A percentile compares a stretch with the other conserved stretches of the same genome.
Conservation (phyloP, 2,797 vertebrate genomes). For the Anniella stebbinsi region DNA sequence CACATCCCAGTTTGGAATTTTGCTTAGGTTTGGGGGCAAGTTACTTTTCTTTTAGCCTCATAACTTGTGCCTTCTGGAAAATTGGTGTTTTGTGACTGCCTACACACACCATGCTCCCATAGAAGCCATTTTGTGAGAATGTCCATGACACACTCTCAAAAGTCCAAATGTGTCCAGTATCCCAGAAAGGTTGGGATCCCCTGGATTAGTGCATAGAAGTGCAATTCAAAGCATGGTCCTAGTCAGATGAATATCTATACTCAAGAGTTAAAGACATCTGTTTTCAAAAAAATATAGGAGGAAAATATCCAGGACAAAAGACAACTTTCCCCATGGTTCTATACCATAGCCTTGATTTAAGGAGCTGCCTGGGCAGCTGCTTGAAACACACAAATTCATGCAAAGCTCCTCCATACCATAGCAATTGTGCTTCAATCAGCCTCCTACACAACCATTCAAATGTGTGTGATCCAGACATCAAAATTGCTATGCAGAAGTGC, state of each 20-base stretch:
- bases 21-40: too few species aligned
- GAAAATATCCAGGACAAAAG: not conserved
- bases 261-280: not conserved
- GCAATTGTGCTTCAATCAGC: not conserved
- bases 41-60: too few species aligned
- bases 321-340: not conserved
- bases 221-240: not conserved
- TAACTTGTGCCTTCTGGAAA: too few species aligned
- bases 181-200: not conserved
- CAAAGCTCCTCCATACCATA: not conserved
- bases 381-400: not conserved
- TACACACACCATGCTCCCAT: too few species aligned
- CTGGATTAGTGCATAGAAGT: not conserved
- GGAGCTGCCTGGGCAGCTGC: not conserved
- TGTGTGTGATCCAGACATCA: conserved; percentile 15
- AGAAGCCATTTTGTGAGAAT: too few species aligned
- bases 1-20: too few species aligned
- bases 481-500: conserved; percentile 51
- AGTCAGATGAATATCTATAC: not conserved
- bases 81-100: too few species aligned
- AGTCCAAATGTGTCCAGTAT: too few species aligned
- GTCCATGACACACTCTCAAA: too few species aligned
- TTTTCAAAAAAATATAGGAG: not conserved
- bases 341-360: not conserved
- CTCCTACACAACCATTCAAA: not conserved